Evolutionary conservation across 2,113 vertebrate genomes (phyloP).

Genomic region (Anoplopoma fimbria): DNA sequence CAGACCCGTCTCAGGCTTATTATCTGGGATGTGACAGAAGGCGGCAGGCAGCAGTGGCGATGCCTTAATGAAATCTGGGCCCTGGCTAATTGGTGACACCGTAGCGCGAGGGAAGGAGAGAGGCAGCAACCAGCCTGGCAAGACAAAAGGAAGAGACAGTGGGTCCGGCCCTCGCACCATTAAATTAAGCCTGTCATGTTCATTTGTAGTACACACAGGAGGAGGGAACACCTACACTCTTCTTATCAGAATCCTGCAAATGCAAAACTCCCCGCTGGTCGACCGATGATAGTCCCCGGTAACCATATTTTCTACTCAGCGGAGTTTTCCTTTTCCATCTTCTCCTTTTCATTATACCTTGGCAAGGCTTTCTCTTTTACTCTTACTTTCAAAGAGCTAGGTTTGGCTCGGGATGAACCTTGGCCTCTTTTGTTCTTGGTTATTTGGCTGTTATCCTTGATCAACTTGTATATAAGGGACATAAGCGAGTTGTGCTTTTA

Average conservation of each 20-base stretch:
- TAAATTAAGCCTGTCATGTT: constrained; percentile 76
- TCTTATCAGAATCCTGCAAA: constrained; percentile 61
- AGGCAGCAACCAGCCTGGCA: constrained; percentile 75
- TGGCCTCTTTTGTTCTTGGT: constrained; percentile 13
- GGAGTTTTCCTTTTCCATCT: constrained; percentile 41
- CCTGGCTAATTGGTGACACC: constrained; percentile 90
- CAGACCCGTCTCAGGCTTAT: constrained; percentile 84
- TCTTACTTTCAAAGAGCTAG: constrained; percentile 28
- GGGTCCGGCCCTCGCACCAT: constrained; percentile 63
- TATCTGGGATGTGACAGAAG: constrained; percentile 84
- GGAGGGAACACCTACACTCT: constrained; percentile 48
- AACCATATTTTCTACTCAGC: constrained; percentile 19
- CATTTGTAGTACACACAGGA: constrained; percentile 74
- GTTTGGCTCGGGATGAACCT: neutral
- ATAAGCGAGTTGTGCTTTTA: neutral
- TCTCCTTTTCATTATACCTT: constrained; percentile 43
- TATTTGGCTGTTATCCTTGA: constrained; percentile 17
- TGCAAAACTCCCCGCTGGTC: constrained; percentile 37
- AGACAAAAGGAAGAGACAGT: constrained; percentile 67
- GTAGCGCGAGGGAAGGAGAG: constrained; percentile 76
- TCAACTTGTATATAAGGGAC: neutral
- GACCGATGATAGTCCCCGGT: constrained; percentile 39
- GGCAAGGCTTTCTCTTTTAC: constrained; percentile 32
- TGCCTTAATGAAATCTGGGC: constrained; percentile 89
- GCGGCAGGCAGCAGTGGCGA: constrained; percentile 80